Conservation (phyloP, 2,797 vertebrate species). For the Sebastes matsubarae region DNA sequence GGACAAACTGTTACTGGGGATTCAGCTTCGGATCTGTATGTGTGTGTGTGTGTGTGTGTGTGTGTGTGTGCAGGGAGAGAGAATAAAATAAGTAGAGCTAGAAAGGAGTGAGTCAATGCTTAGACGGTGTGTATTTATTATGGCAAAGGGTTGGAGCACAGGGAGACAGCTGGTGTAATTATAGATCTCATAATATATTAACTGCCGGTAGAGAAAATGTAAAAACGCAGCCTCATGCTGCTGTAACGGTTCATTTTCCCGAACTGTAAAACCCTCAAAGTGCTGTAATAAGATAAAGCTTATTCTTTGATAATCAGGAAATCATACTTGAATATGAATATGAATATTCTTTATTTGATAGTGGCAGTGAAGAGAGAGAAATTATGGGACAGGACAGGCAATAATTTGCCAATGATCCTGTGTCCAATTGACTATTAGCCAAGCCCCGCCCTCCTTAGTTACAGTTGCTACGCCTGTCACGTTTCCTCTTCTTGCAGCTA, state of each 20-base stretch:
- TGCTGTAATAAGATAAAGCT: neutral
- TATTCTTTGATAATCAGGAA: neutral
- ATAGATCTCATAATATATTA: constrained; percentile 38
- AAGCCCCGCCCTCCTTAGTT: neutral
- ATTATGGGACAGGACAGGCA: too few relatives aligned
- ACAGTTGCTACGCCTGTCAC: too few relatives aligned
- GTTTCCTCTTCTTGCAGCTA: too few relatives aligned
- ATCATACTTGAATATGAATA: neutral
- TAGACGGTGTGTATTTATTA: constrained; percentile 34
- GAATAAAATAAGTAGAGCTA: neutral
- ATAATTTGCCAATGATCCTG: too few relatives aligned
- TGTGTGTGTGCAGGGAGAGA: constrained; percentile 13
- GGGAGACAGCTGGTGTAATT: constrained; percentile 33
- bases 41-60: constrained; percentile 10
- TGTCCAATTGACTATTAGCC: too few relatives aligned
- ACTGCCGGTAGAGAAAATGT: constrained; percentile 5
- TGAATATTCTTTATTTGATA: neutral
- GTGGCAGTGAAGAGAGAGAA: neutral
- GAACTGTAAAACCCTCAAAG: neutral
- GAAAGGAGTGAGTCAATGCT: constrained; percentile 32
- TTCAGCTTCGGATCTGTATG: constrained; percentile 9
- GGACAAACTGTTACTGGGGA: constrained; percentile 7
- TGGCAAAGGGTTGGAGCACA: neutral
- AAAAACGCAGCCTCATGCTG: neutral
- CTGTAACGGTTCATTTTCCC: neutral